Conservation (phyloP, 2,797 vertebrate species). For the Esox lucius region DNA sequence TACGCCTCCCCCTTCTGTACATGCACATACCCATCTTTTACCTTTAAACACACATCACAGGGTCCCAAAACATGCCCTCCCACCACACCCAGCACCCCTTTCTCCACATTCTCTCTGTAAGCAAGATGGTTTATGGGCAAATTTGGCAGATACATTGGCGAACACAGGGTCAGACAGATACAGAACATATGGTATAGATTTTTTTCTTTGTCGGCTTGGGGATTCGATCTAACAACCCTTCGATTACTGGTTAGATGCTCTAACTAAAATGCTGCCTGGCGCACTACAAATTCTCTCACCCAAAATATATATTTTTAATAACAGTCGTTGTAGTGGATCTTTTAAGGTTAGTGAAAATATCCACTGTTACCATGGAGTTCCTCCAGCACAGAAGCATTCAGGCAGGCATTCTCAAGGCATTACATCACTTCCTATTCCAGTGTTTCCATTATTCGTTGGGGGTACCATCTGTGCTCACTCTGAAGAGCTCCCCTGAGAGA, state of each 20-base stretch:
- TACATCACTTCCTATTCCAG: slow-evolving; percentile 66
- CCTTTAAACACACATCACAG: not conserved
- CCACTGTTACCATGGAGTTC: not conserved
- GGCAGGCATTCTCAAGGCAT: slow-evolving; percentile 33
- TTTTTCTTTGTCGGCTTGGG: too few relatives aligned
- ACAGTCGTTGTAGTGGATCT: not conserved
- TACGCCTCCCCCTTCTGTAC: slow-evolving; percentile 21
- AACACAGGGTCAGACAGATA: not conserved
- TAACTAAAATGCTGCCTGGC: too few relatives aligned
- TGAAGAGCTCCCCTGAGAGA: slow-evolving; percentile 61
- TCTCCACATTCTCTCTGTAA: not conserved
- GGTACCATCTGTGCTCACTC: slow-evolving; percentile 72
- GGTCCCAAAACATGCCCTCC: not conserved
- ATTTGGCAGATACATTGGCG: not conserved
- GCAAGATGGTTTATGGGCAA: not conserved
- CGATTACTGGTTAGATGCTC: too few relatives aligned
- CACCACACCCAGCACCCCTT: not conserved
- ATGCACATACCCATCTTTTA: not conserved
- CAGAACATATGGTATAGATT: not conserved
- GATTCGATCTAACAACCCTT: too few relatives aligned
- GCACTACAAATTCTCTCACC: not conserved
- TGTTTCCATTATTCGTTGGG: slow-evolving; percentile 56
- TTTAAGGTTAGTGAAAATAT: too few relatives aligned
- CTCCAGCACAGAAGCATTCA: not conserved
- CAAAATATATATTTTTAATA: not conserved